Evolutionary conservation across 2,113 vertebrate genomes (phyloP).

Genomic region (Crotalus viridis): DNA sequence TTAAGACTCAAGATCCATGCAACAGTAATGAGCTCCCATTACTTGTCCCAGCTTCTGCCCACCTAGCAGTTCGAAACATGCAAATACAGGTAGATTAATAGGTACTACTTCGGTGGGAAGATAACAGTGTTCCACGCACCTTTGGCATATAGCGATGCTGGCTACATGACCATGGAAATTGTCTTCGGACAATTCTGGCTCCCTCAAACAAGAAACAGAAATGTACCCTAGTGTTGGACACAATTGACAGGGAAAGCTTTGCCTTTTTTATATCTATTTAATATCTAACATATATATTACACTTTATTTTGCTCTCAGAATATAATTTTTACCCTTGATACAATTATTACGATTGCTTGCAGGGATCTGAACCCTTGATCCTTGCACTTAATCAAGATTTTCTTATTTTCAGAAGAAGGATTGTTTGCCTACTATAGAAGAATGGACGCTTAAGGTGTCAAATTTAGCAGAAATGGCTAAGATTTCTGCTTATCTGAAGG

Average conservation of each 20-base stretch:
- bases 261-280: neutral
- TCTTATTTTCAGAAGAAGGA: neutral
- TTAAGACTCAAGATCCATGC: neutral
- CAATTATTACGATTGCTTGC: neutral
- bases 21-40: neutral
- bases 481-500: too few species aligned
- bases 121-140: neutral
- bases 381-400: constrained; percentile 15
- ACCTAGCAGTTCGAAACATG: neutral
- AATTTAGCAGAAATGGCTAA: too few species aligned
- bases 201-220: neutral
- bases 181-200: neutral
- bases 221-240: neutral
- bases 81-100: neutral
- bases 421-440: too few species aligned
- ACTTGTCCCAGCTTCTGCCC: neutral
- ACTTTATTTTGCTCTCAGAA: neutral
- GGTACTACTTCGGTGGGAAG: neutral
- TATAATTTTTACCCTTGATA: constrained; percentile 1
- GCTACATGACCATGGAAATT: neutral
- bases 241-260: neutral
- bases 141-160: neutral
- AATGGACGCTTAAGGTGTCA: too few species aligned
- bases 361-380: neutral
- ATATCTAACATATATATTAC: constrained; percentile 15